Evolutionary conservation across 2,888 invertebrate genomes (phyloP), one percentile per base, ranked within the genome.

Genomic region (Clusia tigrina): DNA sequence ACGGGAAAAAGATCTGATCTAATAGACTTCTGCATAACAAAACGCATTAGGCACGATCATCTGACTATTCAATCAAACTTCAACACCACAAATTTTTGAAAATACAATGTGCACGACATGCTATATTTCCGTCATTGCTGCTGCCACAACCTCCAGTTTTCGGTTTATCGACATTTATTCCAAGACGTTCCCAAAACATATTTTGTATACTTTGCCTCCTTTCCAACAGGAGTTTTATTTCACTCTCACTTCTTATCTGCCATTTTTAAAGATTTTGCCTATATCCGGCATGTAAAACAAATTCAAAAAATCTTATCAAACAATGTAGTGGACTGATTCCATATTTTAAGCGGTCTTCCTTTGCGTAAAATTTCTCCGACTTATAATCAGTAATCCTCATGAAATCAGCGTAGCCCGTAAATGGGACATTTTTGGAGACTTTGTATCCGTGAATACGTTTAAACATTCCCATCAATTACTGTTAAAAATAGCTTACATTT

Each of bases 31-130:
- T n/a, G n/a, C n/a, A n/a, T n/a, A n/a, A n/a, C n/a, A n/a, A n/a
- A n/a, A n/a, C n/a, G n/a, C n/a, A n/a, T n/a, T n/a, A n/a, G n/a
- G n/a, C n/a, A n/a, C n/a, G n/a, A n/a, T n/a, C n/a, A n/a, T n/a
- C n/a, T n/a, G n/a, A n/a, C n/a, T n/a, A n/a, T n/a, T n/a, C n/a
- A n/a, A n/a, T n/a, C n/a, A n/a, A 5, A 18, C 1, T 10, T 58
- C 57, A 32, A 60, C 58, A 17, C 52, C 63, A 20, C 52, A 60
- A 15, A 65, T 66, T 10, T 58, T 12, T 1, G 65, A 17, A 52
- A 66, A n/a, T n/a, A 63, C 15, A 53, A 26, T 20, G 5, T 52
- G 57, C 61, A 17, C 63, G 57, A 15, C 66, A 61, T 25, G 61
- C 52, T 1, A 55, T 66, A 10, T 61, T 66, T 2, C 58, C 63